Conservation (phyloP, 2,888 invertebrate species). For the Lithophane leautieri region DNA sequence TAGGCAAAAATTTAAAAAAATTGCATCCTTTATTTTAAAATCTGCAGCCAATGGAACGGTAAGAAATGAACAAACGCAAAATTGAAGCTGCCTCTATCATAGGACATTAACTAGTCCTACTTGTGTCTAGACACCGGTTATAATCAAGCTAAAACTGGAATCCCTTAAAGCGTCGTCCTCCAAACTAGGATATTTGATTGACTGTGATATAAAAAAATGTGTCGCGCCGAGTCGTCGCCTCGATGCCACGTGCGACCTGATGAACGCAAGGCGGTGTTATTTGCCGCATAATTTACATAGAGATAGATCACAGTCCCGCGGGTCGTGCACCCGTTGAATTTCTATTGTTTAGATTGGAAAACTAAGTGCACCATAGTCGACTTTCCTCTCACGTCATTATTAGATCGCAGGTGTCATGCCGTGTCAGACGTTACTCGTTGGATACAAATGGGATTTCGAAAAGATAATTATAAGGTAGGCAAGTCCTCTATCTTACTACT, state of each 20-base stretch:
- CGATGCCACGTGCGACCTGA: slow-evolving; percentile 79
- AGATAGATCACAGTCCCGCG: slow-evolving; percentile 88
- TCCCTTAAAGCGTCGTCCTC: slow-evolving; percentile 65
- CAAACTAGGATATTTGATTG: slow-evolving; percentile 66
- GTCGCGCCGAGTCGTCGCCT: slow-evolving; percentile 64
- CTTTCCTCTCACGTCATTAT: slow-evolving; percentile 87
- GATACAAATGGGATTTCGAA: slow-evolving; percentile 31
- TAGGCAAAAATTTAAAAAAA: not conserved
- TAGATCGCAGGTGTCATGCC: slow-evolving; percentile 79
- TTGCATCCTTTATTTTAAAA: slow-evolving; percentile 14
- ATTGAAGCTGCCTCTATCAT: slow-evolving; percentile 7
- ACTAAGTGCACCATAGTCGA: slow-evolving; percentile 86
- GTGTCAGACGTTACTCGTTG: slow-evolving; percentile 59
- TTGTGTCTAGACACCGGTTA: slow-evolving; percentile 43
- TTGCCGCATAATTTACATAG: slow-evolving; percentile 90
- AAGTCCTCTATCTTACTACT: not conserved
- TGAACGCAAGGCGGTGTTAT: slow-evolving; percentile 87
- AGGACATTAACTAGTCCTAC: slow-evolving; percentile 14
- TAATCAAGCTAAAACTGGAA: slow-evolving; percentile 63
- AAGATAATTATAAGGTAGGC: not conserved
- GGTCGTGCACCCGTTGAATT: slow-evolving; percentile 89
- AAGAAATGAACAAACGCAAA: slow-evolving; percentile 18
- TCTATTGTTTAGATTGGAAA: slow-evolving; percentile 91
- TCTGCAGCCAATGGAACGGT: not conserved
- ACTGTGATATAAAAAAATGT: slow-evolving; percentile 69